Evolutionary conservation across 2,113 vertebrate genomes (phyloP).

Genomic region (Ursus arctos): DNA sequence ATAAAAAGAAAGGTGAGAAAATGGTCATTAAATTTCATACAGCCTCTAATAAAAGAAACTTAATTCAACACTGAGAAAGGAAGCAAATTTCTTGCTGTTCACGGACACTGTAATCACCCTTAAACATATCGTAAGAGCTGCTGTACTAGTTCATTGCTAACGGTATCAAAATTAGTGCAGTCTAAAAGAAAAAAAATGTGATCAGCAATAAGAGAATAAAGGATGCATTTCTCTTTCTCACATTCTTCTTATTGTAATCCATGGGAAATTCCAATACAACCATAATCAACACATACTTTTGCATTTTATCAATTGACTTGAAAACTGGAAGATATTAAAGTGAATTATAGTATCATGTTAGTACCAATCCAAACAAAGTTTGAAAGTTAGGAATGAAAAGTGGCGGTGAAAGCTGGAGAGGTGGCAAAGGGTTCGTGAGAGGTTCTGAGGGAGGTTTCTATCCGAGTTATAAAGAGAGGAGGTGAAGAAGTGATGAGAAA

Average conservation of each 20-base stretch:
- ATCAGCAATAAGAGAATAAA: not conserved
- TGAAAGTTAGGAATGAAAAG: conserved; percentile 55
- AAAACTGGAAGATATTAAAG: not conserved
- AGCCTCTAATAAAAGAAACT: conserved; percentile 45
- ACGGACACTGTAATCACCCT: conserved; percentile 39
- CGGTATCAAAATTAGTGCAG: not conserved
- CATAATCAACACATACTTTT: not conserved
- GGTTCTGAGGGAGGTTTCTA: not conserved
- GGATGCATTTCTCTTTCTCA: not conserved
- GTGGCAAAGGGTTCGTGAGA: not conserved
- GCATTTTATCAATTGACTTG: not conserved
- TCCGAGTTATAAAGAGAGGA: not conserved
- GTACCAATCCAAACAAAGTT: conserved; percentile 50
- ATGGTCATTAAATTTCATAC: conserved; percentile 46
- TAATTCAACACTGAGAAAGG: conserved; percentile 14
- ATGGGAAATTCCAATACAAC: not conserved
- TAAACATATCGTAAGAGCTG: not conserved
- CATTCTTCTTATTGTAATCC: not conserved
- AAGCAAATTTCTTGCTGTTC: conserved; percentile 34
- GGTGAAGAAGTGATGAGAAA: conserved; percentile 64
- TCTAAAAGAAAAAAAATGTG: not conserved
- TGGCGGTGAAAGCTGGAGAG: conserved; percentile 1
- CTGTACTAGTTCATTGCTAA: not conserved
- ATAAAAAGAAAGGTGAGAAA: conserved; percentile 69
- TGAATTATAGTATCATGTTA: conserved; percentile 20